A percentile compares a stretch with the other conserved stretches of the same genome.
Evolutionary conservation across 2,888 invertebrate species (phyloP).

Genomic region (Danaus chrysippus): DNA sequence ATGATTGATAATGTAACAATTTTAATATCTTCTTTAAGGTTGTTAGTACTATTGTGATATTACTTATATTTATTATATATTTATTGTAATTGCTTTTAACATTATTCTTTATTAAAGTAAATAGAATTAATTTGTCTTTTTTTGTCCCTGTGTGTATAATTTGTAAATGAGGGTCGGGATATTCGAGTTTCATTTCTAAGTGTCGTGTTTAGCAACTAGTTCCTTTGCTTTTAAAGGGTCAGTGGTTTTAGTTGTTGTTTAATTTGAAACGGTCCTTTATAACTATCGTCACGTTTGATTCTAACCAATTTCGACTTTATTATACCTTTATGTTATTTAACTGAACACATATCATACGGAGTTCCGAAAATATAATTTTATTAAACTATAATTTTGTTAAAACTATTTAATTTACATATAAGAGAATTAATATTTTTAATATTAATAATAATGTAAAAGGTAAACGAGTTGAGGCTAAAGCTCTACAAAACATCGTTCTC

Average conservation of each 20-base stretch:
- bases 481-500: slow-evolving; percentile 10
- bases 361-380: neutral
- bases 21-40: no score
- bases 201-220: slow-evolving; percentile 45
- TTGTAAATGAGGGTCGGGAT: slow-evolving; percentile 53
- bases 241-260: slow-evolving; percentile 26
- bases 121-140: slow-evolving; percentile 23
- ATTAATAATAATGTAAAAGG: neutral
- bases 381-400: no score
- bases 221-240: slow-evolving; percentile 42
- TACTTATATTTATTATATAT: neutral
- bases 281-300: neutral
- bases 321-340: neutral
- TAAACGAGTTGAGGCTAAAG: neutral
- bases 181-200: slow-evolving; percentile 58
- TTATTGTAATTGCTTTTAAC: neutral
- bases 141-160: slow-evolving; percentile 24
- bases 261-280: slow-evolving; percentile 16
- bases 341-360: neutral
- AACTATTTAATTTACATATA: no score
- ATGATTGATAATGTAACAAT: no score
- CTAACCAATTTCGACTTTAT: slow-evolving; percentile 4
- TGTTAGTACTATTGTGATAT: no score
- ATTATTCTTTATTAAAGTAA: neutral
- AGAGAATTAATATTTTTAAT: no score